These are phyloP conservation scores for Danionella cerebrum DNA, from an alignment of 2,113 vertebrate species.

Conservation along the genomic window DNA sequence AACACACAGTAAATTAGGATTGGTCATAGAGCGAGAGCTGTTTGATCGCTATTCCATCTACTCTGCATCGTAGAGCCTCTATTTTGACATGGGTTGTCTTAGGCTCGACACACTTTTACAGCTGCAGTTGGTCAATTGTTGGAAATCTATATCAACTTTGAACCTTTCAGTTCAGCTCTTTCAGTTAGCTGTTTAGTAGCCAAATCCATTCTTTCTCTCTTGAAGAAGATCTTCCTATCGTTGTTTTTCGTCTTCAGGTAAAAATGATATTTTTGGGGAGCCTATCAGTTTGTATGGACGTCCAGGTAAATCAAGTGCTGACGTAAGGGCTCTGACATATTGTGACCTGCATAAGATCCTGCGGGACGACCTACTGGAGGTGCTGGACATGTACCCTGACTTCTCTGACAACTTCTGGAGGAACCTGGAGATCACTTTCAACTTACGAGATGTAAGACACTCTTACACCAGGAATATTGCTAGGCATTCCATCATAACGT, in stretches of 20 bases:
- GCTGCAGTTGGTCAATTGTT: no score
- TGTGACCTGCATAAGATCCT: conserved; percentile 96
- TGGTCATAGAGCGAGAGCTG: no score
- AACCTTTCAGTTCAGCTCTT: no score
- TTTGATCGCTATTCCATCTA: no score
- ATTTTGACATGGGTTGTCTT: no score
- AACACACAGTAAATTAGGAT: no score
- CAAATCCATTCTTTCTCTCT: no score
- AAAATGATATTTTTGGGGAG: conserved; percentile 94
- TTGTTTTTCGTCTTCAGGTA: conserved; percentile 58
- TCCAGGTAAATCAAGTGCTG: conserved; percentile 86
- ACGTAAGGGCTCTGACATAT: conserved; percentile 91
- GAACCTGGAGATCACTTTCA: conserved; percentile 96
- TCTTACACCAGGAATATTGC: not conserved
- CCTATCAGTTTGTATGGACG: conserved; percentile 79
- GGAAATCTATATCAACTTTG: no score
- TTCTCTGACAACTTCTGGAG: conserved; percentile 91
- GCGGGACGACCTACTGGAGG: conserved; percentile 88
- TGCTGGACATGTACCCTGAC: conserved; percentile 94
- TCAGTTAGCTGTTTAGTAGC: no score
- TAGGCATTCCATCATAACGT: conserved; percentile 9
- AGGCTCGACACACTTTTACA: no score
- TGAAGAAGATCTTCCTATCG: not conserved
- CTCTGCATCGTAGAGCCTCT: no score
- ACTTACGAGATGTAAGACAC: conserved; percentile 83